Percentiles rank a stretch among this genome's conserved stretches.
phyloP scores from a whole-genome alignment of 2,888 invertebrate species.

The Eudasyphora cyanicolor region DNA sequence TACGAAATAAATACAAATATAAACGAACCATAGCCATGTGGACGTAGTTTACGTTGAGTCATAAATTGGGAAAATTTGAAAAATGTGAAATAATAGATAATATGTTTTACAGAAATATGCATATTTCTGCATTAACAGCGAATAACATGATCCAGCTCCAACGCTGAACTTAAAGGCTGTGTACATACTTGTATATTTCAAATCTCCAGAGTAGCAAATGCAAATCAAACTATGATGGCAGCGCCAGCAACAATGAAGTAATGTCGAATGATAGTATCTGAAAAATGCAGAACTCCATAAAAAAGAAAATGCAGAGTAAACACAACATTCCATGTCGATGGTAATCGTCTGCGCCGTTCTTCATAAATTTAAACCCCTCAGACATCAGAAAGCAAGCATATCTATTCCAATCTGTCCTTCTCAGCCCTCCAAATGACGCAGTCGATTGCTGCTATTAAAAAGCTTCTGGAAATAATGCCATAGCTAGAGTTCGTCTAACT shows the following conservation, averaged over 20 bases:
- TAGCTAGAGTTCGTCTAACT: not conserved
- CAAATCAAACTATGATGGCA: slow-evolving; percentile 21
- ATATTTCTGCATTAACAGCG: not conserved
- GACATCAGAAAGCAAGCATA: not conserved
- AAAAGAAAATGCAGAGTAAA: not conserved
- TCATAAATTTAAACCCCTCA: not conserved
- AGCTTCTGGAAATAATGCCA: not conserved
- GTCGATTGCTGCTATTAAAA: too few relatives aligned
- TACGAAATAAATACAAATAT: too few relatives aligned
- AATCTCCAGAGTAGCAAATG: slow-evolving; percentile 34
- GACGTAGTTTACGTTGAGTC: too few relatives aligned
- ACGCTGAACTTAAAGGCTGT: not conserved
- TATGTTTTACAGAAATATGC: not conserved
- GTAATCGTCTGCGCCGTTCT: not conserved
- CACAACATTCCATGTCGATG: not conserved
- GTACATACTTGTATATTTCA: slow-evolving; percentile 36
- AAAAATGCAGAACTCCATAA: not conserved
- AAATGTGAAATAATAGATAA: too few relatives aligned
- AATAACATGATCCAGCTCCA: not conserved
- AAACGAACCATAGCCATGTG: too few relatives aligned
- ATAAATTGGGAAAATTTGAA: too few relatives aligned
- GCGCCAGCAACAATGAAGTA: not conserved
- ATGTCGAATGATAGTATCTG: slow-evolving; percentile 14
- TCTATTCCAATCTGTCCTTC: not conserved
- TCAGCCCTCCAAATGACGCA: too few relatives aligned